Base-by-base conservation (phyloP, 2,797 vertebrate genomes). In the Sebastes kiyomatsui region DNA sequence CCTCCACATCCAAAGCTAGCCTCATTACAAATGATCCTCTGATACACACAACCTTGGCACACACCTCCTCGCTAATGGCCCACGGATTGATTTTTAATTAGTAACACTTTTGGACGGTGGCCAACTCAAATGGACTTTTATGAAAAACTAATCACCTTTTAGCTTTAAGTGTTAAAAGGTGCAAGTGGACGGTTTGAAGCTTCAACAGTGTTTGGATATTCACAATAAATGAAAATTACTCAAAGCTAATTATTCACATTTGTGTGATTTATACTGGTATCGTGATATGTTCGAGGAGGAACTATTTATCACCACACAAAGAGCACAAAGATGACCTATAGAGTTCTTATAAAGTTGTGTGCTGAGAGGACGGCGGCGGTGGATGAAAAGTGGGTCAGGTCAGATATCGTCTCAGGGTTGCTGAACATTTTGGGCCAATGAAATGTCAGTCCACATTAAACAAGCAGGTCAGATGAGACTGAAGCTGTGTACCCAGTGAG, bases 71-170 rank as follows among this genome's bases (percentile, higher is more conserved):
- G 93, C 97, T 99, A 99, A 99, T 99, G 97, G 97, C 96, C 90
- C 94, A 93, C 90, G 95, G 97, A 99, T 98, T 98, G 98, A 99
- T 99, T 99, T 97, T 97, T 98, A 99, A 99, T 99, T 99, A 99
- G 97, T 96, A 96, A 95, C 95, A 96, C 94, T 97, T 98, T 97
- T 97, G 96, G 96, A 97, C 89, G 92, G 92, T 94, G 95, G 97
- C 96, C 97, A 97, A 95, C 96, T 97, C 96, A 96, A 96, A 96
- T 93, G 90, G 90, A 93, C 90, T 92, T 94, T 94, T 95, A 95
- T 96, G 94, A 95, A 96, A 95, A 96, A 95, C 93, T 94, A 95
- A 96, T 95, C 92, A 92, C 93, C 93, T 94, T 95, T 94, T 93
- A 93, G 91, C 84, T 87, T 92, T 87, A 86, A 84, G 83, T 77